Percentiles rank a stretch among this genome's conserved stretches.
Conservation (phyloP, 2,888 invertebrate genomes). For the Tachina lurida region DNA sequence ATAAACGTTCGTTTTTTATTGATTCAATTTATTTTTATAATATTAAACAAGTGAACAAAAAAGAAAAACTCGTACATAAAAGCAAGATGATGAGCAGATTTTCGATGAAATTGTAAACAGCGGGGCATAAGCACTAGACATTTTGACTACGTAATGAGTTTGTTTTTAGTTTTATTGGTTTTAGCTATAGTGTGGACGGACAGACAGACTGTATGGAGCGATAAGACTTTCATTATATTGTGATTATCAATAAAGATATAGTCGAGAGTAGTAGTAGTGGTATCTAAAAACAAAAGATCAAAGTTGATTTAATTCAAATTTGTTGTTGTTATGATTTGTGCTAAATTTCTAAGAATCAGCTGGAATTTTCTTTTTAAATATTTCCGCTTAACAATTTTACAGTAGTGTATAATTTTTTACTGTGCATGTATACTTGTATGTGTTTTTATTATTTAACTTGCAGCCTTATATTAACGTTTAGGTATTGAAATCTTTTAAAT, state of each 20-base stretch:
- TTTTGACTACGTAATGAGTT: slow-evolving; percentile 66
- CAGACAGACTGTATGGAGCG: slow-evolving; percentile 31
- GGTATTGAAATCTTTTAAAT: too few relatives aligned
- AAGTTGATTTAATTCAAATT: slow-evolving; percentile 29
- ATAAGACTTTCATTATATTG: slow-evolving; percentile 16
- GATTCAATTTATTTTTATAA: slow-evolving; percentile 44
- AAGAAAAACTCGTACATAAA: slow-evolving; percentile 11
- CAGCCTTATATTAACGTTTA: neutral
- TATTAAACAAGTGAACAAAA: slow-evolving; percentile 34
- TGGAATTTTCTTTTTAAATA: slow-evolving; percentile 61
- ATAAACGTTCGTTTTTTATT: slow-evolving; percentile 22
- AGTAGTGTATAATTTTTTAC: slow-evolving; percentile 25
- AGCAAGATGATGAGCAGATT: neutral
- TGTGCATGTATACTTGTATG: neutral
- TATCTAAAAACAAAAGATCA: slow-evolving; percentile 50
- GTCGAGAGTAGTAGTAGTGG: slow-evolving; percentile 1
- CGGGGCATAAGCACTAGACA: slow-evolving; percentile 63
- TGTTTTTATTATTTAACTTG: neutral
- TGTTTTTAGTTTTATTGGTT: slow-evolving; percentile 51
- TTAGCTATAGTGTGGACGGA: slow-evolving; percentile 9
- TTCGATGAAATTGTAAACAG: slow-evolving; percentile 53
- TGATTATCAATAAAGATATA: slow-evolving; percentile 17
- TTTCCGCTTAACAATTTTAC: slow-evolving; percentile 53
- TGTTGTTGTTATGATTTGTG: slow-evolving; percentile 57
- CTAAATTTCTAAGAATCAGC: slow-evolving; percentile 54